Base-by-base conservation (phyloP, 2,113 vertebrate genomes). In the Gobiocypris rarus region DNA sequence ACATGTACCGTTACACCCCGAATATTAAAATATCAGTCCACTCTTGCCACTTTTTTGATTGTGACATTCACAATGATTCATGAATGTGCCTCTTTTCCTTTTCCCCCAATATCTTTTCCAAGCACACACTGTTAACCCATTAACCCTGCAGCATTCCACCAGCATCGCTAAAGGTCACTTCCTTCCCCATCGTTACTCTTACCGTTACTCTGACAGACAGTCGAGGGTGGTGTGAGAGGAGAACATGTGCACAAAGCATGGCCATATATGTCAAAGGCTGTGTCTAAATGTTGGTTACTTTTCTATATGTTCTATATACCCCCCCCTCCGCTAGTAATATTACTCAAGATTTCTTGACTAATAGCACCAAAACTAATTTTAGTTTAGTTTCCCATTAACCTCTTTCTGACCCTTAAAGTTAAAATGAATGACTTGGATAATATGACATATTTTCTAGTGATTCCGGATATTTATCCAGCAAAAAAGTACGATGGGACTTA, bases 131-230 rank as follows among this genome's bases (percentile, higher is more conserved):
- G 50, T 45, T 71, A 45, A 73, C 31, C 28, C 48, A 17, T 76
- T 38, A 76, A 76, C 75, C 69, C 31, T 19, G 31, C 3, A 14
- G 19, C 11, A 76, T 38, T 24, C 19, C 52, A 38, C 2, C 52
- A 22, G 9, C 28, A 11, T 58, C 11, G 10, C 75, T 76, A 76
- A 76, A 76, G 50, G 75, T 58, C 75, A 58, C 52, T 41, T 45
- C 19, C 17, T 19, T 8, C 2, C 43, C 2, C 26, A 26, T 52
- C 15, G 9, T 31, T 31, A 31, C 31, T 31, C 31, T 31, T 31
- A 28, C 15, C 15, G 1, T 28, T 52, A 11, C 73, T 54, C 71
- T 2, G 24, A 52, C 41, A 50, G 13, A 50, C 17, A 54, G 52
- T 54, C 2, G 6, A 54, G 10, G 43, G 9, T 10, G 50, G 50